phyloP scores from a whole-genome alignment of 53 echinoderm and acorn worm genomes.

The Holothuria leucospilota region DNA sequence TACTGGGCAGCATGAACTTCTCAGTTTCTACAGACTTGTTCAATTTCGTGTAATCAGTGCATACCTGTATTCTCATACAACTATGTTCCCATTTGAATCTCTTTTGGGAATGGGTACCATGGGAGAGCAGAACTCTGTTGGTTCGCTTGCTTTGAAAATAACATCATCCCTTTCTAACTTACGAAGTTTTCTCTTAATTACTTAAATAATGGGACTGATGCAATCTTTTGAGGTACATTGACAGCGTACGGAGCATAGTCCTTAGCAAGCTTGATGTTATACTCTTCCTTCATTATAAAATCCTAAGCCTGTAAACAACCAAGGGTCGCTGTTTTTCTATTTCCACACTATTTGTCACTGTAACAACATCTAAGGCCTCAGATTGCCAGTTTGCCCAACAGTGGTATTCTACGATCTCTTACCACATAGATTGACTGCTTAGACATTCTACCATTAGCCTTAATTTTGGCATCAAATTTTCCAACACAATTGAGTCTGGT shows the following conservation, averaged over 20 bases:
- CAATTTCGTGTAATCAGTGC: slow-evolving; percentile 64
- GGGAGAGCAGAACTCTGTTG: slow-evolving; percentile 67
- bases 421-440: slow-evolving; percentile 14
- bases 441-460: slow-evolving; percentile 10
- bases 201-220: slow-evolving; percentile 59
- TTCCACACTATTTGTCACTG: neutral
- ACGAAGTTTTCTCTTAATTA: slow-evolving; percentile 60
- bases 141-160: slow-evolving; percentile 49
- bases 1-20: slow-evolving; percentile 45
- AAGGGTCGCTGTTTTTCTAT: slow-evolving; percentile 42
- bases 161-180: slow-evolving; percentile 63
- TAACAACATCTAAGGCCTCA: slow-evolving; percentile 14
- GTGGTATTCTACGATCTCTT: neutral
- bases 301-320: slow-evolving; percentile 60
- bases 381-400: slow-evolving; percentile 37
- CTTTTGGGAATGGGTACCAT: slow-evolving; percentile 71
- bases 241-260: slow-evolving; percentile 48
- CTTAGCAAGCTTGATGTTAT: slow-evolving; percentile 45
- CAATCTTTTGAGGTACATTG: slow-evolving; percentile 43
- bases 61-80: slow-evolving; percentile 64
- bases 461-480: neutral
- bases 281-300: slow-evolving; percentile 40
- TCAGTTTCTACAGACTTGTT: slow-evolving; percentile 61
- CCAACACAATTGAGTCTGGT: slow-evolving; percentile 11
- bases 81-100: slow-evolving; percentile 32